Base-by-base conservation (phyloP, 1,140 invertebrate species). In the Macrotrachela quadricornifera region DNA sequence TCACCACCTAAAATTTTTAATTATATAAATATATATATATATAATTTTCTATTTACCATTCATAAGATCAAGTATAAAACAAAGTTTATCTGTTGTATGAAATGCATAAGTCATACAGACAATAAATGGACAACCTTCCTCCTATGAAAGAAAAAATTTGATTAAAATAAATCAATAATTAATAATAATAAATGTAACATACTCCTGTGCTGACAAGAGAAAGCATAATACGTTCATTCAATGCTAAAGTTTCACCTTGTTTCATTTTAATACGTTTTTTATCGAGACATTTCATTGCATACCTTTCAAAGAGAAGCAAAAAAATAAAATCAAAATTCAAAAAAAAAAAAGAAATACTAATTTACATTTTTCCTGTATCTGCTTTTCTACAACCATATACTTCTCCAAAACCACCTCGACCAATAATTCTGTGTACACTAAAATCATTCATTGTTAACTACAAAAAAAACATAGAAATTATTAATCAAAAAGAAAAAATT, bases 91-190 rank as follows among this genome's bases (percentile, higher is more conserved):
- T 11, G 90, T 83, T 41, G 90, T 96, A 63, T 75, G 94, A 75
- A 99, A 99, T 41, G 94, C 94, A 74, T 99, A 99, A 10, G 94
- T 97, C 94, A 99, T 99, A 72, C 92, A 97, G 38, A 99, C 94
- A 65, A 99, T 99, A 72, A 99, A 99, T 12, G 94, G 94, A 69
- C 92, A 96, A 66, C 95, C 92, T 66, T 92, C 83, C 83, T 91
- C 73, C 36, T 74, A 74, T 55, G 55, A 21, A 57, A 17, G 17
- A 58, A 48, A 40, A 41, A 37, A 38, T 11, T 54, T 36, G 21
- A n/a, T n/a, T 6, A 17, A 21, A 37, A 4, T 30, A 2, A 30
- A 30, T 2, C 2, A 30, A 30, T 30, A 39, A 12, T 49, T 2
- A 41, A 18, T 3, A 38, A 18, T 15, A 0, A 15, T 46, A 43